Base-by-base conservation (phyloP, 2,113 vertebrate genomes). In the Phaethornis superciliosus region DNA sequence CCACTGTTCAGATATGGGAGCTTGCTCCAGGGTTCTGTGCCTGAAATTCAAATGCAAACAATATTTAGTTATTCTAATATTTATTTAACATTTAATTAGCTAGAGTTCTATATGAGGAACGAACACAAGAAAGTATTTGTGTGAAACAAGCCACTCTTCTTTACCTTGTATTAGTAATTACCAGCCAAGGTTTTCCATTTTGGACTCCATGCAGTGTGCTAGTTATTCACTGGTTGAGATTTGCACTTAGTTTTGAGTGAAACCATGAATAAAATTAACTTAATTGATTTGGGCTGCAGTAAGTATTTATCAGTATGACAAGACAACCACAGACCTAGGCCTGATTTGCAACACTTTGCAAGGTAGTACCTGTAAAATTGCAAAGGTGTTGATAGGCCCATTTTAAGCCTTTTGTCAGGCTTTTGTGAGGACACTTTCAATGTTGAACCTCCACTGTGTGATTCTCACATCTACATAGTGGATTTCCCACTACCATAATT, bases 31-130 rank as follows among this genome's bases (percentile, higher is more conserved):
- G 21, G 65, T 89, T 88, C 54, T 55, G 21, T 75, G 52, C 23
- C 60, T 88, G 52, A 75, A 82, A 95, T 94, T 62, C 28, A 82
- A 72, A 33, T 58, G 28, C 52, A 85, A 95, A 60, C 33, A 87
- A 56, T 71, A 75, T 63, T 82, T 72, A 77, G 19, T 49, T 71
- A 92, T 78, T 81, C 60, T 47, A 68, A 63, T 91, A 78, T 91
- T 95, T 74, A 20, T 74, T 27, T 79, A 75, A 30, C 5, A 64
- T 75, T 78, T 89, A 77, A 79, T 71, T 91, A 91, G n/a, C 51
- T 79, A 32, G 16, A 60, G 27, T 89, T 94, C 91, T 87, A 40
- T 9, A 13, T 69, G 56, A 87, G 14, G 10, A 85, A 67, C 7
- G 46, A 90, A 71, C 64, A 37, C 8, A 65, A 21, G 12, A 33